Conservation (phyloP, 2,888 invertebrate species). For the Noctua janthina region DNA sequence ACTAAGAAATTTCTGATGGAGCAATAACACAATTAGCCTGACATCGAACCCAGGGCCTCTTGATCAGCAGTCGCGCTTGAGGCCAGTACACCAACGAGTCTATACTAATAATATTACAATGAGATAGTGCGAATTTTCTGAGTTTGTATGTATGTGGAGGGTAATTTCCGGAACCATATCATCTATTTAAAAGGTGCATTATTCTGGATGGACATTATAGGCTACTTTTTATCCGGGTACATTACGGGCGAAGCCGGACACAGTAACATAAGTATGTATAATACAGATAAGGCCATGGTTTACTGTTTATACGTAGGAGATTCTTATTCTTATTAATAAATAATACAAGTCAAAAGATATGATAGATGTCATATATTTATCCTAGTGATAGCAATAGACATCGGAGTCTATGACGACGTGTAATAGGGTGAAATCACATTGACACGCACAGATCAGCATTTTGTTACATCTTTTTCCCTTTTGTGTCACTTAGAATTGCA, state of each 20-base stretch:
- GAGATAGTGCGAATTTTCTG: background rate
- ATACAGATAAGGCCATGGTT: background rate
- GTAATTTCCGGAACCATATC: background rate
- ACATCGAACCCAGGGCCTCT: background rate
- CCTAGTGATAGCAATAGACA: conserved; percentile 30
- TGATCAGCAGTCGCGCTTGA: background rate
- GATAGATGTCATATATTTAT: background rate
- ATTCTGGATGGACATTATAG: background rate
- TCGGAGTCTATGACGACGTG: conserved; percentile 33
- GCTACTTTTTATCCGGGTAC: background rate
- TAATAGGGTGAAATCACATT: conserved; percentile 1
- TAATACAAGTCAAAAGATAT: background rate
- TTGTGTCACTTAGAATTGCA: background rate
- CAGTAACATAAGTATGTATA: no score
- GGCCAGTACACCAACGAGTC: background rate
- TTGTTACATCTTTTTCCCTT: background rate
- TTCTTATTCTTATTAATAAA: background rate
- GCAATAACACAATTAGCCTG: background rate
- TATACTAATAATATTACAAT: no score
- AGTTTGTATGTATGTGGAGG: background rate
- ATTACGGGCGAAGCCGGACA: background rate
- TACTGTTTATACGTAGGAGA: background rate
- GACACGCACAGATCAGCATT: background rate
- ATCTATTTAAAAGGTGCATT: background rate
- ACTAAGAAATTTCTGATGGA: background rate